These are phyloP conservation scores for Brachionus plicatilis DNA, from an alignment of 1,140 invertebrate species.

Conservation along the genomic window DNA sequence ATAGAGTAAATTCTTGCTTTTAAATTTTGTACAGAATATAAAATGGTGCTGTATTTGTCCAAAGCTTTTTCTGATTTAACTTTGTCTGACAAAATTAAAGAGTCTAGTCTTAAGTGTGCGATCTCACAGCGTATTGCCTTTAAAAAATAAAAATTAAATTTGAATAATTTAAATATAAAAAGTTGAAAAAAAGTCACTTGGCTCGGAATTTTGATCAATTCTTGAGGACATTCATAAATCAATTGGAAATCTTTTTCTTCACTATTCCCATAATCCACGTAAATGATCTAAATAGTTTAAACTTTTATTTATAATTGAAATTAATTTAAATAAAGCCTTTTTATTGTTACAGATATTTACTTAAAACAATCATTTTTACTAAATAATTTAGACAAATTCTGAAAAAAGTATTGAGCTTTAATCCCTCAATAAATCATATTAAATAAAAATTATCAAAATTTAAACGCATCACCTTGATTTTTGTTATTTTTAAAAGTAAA, in stretches of 20 bases:
- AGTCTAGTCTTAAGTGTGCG: background rate
- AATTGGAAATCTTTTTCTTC: constrained; percentile 15
- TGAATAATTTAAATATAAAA: background rate
- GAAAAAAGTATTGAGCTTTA: too few relatives aligned
- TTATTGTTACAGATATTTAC: too few relatives aligned
- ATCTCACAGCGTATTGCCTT: constrained; percentile 29
- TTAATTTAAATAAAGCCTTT: background rate
- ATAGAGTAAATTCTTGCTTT: constrained; percentile 31
- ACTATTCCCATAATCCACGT: constrained; percentile 17
- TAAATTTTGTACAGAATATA: background rate
- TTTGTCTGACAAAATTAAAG: background rate
- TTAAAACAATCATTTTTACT: too few relatives aligned
- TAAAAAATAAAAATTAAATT: background rate
- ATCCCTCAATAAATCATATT: too few relatives aligned
- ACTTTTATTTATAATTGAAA: background rate
- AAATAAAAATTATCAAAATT: too few relatives aligned
- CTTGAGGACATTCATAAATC: background rate
- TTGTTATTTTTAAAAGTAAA: too few relatives aligned
- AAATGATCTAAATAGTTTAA: background rate
- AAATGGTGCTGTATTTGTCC: background rate
- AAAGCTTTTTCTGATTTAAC: background rate
- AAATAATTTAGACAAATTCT: too few relatives aligned
- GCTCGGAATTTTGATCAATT: background rate
- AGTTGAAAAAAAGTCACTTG: background rate
- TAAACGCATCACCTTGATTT: too few relatives aligned